Evolutionary conservation across 1,140 invertebrate genomes (phyloP), one percentile per base, ranked within the genome.

Genomic region (Drosophila miranda): DNA sequence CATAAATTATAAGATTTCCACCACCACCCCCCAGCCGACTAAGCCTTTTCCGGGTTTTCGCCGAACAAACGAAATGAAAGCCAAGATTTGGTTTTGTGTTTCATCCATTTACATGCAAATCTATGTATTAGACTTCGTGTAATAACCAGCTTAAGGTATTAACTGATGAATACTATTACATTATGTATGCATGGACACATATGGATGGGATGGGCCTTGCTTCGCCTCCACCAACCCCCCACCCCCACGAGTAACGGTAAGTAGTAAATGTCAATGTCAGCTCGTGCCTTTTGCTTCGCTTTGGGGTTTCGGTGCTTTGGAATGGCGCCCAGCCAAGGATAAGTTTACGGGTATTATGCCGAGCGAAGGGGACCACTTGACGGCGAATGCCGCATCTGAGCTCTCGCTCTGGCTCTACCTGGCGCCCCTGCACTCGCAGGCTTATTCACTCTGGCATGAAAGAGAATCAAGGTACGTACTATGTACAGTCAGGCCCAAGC

Each of bases 191-290:
- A 68, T 3, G 30, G 30, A 34, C 9, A 11, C 30, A 34, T 34
- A 34, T 34, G 30, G 8, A 34, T 26, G 23, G 23, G 23, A 23
- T 23, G 28, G 6, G 28, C 28, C 7, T 30, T 30, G 28, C 8
- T 7, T 23, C 16, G 16, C 16, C 16, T 19, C 16, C 16, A 4
- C 23, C 23, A 30, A 0, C 28, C 28, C 28, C 8, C 28, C 28
- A 7, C 28, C 28, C 7, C 28, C 42, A 21, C n/a, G 14, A 42
- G 62, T 44, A 63, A 26, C 48, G 64, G 26, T 50, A 68, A 49
- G 50, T 4, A 34, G 9, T 38, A 78, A 82, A 78, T 82, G 78
- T 82, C 78, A 82, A 82, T 82, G 78, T 78, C 78, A 82, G 78
- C 62, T 26, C 4, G 4, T 67, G 50, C 21, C 62, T 7, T 34